Evolutionary conservation across 2,888 invertebrate genomes (phyloP).

Genomic region (Chymomyza fuscimana): DNA sequence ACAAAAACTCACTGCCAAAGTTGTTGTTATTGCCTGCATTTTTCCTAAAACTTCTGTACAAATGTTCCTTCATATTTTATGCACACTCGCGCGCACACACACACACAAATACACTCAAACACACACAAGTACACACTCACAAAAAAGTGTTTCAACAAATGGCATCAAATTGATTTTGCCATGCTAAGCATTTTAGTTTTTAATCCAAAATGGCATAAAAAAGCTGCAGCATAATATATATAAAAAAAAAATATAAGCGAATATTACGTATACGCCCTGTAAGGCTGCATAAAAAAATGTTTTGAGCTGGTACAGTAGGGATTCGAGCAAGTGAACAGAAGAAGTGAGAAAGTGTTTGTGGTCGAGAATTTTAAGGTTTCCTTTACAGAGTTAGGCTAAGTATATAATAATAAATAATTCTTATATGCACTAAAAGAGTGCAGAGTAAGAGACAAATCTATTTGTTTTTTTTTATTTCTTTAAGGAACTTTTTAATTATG

Average conservation of each 20-base stretch:
- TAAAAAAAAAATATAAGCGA: constrained; percentile 13
- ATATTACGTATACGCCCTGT: constrained; percentile 9
- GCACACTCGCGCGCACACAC: constrained; percentile 34
- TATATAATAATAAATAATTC: too few species aligned
- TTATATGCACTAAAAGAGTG: too few species aligned
- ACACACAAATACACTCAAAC: constrained; percentile 12
- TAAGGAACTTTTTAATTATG: too few species aligned
- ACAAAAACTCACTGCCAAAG: constrained; percentile 25
- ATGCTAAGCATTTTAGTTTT: constrained; percentile 58
- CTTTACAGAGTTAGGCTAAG: too few species aligned
- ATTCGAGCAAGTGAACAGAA: not conserved
- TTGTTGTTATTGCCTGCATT: constrained; percentile 7
- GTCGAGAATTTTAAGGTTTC: too few species aligned
- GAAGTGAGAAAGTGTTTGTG: too few species aligned
- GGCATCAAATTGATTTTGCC: constrained; percentile 70
- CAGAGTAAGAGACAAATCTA: too few species aligned
- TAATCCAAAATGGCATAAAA: constrained; percentile 26
- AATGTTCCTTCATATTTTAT: constrained; percentile 55
- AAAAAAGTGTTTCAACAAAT: constrained; percentile 62
- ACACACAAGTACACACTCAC: not conserved
- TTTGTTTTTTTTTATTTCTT: too few species aligned
- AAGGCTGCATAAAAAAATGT: not conserved
- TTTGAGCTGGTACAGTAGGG: not conserved
- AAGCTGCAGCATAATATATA: not conserved
- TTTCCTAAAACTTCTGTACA: constrained; percentile 32